Conservation (phyloP, 2,888 invertebrate species). For the Norana najaformis region DNA sequence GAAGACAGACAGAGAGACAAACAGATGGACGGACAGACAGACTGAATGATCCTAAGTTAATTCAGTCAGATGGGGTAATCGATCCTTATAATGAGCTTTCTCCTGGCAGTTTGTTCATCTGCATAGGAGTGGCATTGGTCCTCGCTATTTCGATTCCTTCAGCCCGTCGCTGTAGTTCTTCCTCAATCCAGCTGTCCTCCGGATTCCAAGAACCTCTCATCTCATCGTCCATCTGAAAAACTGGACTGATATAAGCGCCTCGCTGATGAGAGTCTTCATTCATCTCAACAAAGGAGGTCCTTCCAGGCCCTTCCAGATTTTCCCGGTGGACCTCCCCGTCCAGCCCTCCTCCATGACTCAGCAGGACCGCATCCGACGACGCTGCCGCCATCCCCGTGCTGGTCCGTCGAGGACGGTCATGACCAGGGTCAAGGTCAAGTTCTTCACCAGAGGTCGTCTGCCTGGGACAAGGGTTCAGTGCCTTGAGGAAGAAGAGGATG, state of each 20-base stretch:
- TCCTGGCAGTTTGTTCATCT: not conserved
- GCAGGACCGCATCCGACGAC: not conserved
- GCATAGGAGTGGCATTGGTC: not conserved
- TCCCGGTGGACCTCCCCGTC: not conserved
- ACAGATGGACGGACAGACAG: not conserved
- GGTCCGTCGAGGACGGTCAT: not conserved
- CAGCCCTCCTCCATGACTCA: not conserved
- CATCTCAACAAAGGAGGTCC: not conserved
- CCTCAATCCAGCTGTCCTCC: not conserved
- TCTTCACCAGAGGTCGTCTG: not conserved
- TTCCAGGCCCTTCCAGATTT: not conserved
- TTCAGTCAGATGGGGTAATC: not conserved
- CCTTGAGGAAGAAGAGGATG: slow-evolving; percentile 22
- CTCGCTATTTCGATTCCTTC: not conserved
- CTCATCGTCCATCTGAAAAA: not conserved
- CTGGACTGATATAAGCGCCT: slow-evolving; percentile 7
- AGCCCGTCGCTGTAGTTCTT: too few relatives aligned
- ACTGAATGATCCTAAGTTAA: not conserved
- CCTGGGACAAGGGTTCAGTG: not conserved
- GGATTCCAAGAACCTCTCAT: not conserved
- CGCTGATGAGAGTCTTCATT: not conserved
- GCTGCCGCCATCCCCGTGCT: not conserved
- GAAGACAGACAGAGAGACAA: not conserved
- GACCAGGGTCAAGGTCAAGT: not conserved
- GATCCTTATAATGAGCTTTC: not conserved